Evolutionary conservation across 2,113 vertebrate genomes (phyloP), one percentile per base, ranked within the genome.

Genomic region (Malurus elegans): DNA sequence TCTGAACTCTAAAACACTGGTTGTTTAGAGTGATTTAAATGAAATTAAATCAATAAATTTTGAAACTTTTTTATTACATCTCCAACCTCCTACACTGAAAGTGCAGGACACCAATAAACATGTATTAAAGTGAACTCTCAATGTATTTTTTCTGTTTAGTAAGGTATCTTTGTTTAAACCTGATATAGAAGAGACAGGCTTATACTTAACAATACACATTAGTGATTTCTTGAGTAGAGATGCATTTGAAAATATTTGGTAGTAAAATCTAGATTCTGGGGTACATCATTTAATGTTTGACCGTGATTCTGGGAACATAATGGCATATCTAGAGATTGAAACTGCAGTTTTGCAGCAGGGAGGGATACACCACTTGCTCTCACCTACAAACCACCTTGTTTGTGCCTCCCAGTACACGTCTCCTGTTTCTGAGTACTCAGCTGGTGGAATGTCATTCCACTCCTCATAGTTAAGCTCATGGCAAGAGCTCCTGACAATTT

Each of bases 21-120:
- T 91, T 96, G 97, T 96, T 96, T 92, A 87, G 95, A 96, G 95
- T 79, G 81, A 83, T 90, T 82, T n/a, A 83, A 88, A 85, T 85
- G 29, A 76, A 86, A 91, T 75, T 54, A 75, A 94, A 97, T 92
- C 88, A 95, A 94, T 96, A 96, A 80, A 94, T 69, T 92, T 91
- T 92, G 92, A 93, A 93, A 73, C 84, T 96, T 90, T 95, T 92
- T 94, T 86, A 87, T 95, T 92, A 80, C 96, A 92, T 93, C 96
- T 94, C 94, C 79, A 90, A 79, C 96, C 92, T 89, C 95, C 96
- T 88, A 92, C 93, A 96, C 94, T 54, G 62, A 95, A 92, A 84
- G 93, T 87, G 95, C 95, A 90, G 96, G 97, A 88, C 94, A 79
- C 92, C 86, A 92, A 96, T 88, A 94, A 97, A 93, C 80, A 53